phyloP scores from a whole-genome alignment of 2,113 vertebrate genomes.

The Ophiodon elongatus region DNA sequence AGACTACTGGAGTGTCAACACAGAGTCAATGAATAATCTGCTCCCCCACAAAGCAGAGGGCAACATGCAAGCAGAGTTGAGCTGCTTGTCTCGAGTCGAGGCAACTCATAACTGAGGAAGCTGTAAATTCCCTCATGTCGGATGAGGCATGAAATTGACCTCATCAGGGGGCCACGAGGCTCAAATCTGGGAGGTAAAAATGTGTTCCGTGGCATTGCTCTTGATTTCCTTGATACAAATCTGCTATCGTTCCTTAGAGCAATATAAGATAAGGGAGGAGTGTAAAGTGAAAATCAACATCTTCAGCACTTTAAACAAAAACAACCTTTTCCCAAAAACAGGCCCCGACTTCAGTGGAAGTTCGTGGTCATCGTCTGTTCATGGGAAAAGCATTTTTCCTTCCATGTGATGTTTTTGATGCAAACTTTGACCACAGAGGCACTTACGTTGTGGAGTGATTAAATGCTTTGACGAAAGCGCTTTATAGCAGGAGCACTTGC shows the following conservation, averaged over 20 bases:
- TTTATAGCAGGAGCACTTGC: conserved; percentile 19
- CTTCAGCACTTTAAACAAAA: neutral
- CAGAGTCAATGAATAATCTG: conserved; percentile 50
- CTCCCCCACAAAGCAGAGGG: conserved; percentile 47
- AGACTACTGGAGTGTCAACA: conserved; percentile 61
- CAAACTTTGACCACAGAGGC: conserved; percentile 15
- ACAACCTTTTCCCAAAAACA: neutral
- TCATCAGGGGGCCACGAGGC: conserved; percentile 29
- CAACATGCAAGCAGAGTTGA: neutral
- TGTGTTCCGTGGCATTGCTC: neutral
- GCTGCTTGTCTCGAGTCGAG: conserved; percentile 2
- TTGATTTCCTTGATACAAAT: neutral
- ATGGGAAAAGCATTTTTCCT: conserved; percentile 3
- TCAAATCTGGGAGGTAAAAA: conserved; percentile 40
- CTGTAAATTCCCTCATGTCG: conserved; percentile 49
- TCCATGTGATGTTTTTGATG: neutral
- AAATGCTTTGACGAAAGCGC: conserved; percentile 31
- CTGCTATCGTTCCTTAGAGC: neutral
- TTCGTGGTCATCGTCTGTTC: neutral
- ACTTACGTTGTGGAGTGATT: conserved; percentile 19
- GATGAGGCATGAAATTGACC: conserved; percentile 64
- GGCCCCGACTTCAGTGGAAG: neutral
- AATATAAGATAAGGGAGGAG: neutral
- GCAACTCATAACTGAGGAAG: conserved; percentile 47
- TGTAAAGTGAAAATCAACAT: neutral